Evolutionary conservation across 2,888 invertebrate genomes (phyloP), one percentile per base, ranked within the genome.

Genomic region (Cepaea hortensis): DNA sequence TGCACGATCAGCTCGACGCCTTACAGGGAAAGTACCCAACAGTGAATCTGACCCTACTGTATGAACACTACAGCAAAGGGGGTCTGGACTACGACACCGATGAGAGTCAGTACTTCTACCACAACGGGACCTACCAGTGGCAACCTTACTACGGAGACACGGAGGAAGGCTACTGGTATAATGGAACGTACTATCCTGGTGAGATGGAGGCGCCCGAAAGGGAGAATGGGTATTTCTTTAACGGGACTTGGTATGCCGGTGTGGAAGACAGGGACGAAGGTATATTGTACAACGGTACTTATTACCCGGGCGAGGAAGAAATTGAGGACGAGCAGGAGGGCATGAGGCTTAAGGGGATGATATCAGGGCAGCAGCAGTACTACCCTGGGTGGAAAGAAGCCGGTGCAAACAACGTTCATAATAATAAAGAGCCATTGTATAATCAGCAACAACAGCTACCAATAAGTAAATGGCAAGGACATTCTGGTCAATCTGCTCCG

Each of bases 1-100:
- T 48, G 62, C 77, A 73, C 61, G 86, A 85, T 6, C 72, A 76
- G 46, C 11, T 80, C 35, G 87, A 87, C 35, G 73, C 65, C 7
- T 65, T 87, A 23, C 85, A 88, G 7, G 72, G 68, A 85, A 35
- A 77, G 70, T 50, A 87, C 75, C 87, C 88, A 88, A 0, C 83
- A 85, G 70, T 88, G 76, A 88, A 88, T 84, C 50, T 88, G 61
- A 85, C 88, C 13, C 73, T 82, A 61, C 72, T 88, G 62, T 73
- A 75, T 48, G 55, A 65, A 50, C 46, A 20, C 61, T 48, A 65
- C 48, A 7, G 18, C 18, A 68, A n/a, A 13, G n/a, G n/a, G 11
- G 80, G 62, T 3, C n/a, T 23, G 55, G 73, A 35, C 15, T 79
- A 79, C 35, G 70, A 77, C 46, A 73, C 72, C 70, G 86, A 73